Percentiles rank a stretch among this genome's conserved stretches.
These are phyloP conservation scores for Apamea crenata DNA, from an alignment of 2,888 invertebrate genomes.

Conservation along the genomic window DNA sequence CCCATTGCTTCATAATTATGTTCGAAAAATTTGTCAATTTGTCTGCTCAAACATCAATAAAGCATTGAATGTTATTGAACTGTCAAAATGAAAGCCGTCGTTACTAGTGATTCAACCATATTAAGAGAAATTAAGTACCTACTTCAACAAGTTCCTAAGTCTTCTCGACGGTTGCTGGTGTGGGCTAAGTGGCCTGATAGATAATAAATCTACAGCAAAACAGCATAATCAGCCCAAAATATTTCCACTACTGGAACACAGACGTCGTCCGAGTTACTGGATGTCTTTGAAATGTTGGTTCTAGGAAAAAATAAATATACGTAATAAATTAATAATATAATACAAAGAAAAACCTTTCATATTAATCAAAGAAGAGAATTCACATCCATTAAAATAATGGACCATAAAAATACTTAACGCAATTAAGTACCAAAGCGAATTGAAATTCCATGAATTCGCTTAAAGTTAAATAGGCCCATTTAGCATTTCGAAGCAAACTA, in stretches of 20 bases:
- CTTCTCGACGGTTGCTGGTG: too few species aligned
- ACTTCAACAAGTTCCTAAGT: neutral
- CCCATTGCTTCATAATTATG: too few species aligned
- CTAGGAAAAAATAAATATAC: neutral
- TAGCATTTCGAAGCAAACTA: slow-evolving; percentile 50
- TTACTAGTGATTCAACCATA: too few species aligned
- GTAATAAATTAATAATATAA: neutral
- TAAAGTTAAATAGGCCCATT: slow-evolving; percentile 39
- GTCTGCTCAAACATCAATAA: too few species aligned
- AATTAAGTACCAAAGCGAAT: slow-evolving; percentile 46
- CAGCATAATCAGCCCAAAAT: too few species aligned
- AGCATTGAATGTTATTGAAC: too few species aligned
- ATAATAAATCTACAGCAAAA: neutral
- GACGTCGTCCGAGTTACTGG: too few species aligned
- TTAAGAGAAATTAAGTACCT: too few species aligned
- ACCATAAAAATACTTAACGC: slow-evolving; percentile 53
- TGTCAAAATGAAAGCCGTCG: too few species aligned
- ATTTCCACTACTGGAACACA: too few species aligned
- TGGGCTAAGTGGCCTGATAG: neutral
- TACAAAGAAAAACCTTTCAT: slow-evolving; percentile 15
- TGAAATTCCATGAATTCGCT: slow-evolving; percentile 57
- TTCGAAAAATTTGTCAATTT: too few species aligned
- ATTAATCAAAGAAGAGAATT: slow-evolving; percentile 41
- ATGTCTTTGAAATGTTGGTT: neutral
- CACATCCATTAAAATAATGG: slow-evolving; percentile 38